A percentile compares a stretch with the other conserved stretches of the same genome.
Conservation (phyloP, 2,797 vertebrate species). For the Eidolon dupreanum region DNA sequence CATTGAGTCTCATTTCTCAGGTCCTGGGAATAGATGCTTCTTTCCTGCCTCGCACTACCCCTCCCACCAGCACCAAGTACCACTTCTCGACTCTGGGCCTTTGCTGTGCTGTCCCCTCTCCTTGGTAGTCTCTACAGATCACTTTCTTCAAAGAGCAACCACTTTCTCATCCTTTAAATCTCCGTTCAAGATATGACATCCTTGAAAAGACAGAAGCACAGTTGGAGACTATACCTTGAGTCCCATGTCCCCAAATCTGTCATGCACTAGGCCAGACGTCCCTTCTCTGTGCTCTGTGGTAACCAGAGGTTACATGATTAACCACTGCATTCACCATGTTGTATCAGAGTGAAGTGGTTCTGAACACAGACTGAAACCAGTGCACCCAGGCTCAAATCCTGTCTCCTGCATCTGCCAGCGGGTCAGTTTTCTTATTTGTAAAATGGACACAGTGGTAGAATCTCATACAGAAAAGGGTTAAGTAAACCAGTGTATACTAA, state of each 20-base stretch:
- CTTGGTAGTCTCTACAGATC: neutral
- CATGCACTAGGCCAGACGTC: no score
- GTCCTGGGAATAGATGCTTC: neutral
- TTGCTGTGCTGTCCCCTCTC: neutral
- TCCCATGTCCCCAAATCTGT: neutral
- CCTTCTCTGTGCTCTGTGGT: neutral
- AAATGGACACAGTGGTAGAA: neutral
- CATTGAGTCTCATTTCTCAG: neutral
- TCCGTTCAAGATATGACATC: neutral
- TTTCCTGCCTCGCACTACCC: neutral
- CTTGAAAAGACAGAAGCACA: neutral
- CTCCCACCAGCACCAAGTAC: neutral
- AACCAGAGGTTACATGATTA: neutral
- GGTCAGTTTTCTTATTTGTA: neutral
- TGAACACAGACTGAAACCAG: neutral
- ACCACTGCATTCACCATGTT: rapidly evolving
- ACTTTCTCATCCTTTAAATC: neutral
- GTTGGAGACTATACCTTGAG: neutral
- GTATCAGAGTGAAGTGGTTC: neutral
- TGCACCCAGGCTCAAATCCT: neutral
- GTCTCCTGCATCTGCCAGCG: neutral
- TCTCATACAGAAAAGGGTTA: neutral
- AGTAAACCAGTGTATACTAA: neutral
- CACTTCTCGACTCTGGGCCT: neutral
- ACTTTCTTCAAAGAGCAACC: neutral